Evolutionary conservation across 2,888 invertebrate species (phyloP).

Genomic region (Deroplatys truncata): DNA sequence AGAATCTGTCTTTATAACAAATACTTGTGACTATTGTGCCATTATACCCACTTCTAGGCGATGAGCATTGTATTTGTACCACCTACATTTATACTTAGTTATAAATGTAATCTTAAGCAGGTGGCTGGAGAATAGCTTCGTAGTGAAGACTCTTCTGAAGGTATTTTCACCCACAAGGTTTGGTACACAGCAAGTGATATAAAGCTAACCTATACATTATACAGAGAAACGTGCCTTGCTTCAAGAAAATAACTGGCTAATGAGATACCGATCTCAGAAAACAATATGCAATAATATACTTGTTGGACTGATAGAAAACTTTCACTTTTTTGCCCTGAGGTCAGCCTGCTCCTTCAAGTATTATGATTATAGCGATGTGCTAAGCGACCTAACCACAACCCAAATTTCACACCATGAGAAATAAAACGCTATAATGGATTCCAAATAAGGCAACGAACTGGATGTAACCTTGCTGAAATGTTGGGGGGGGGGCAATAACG

Average conservation of each 20-base stretch:
- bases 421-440: neutral
- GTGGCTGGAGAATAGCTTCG: too few relatives aligned
- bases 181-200: neutral
- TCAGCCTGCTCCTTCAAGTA: neutral
- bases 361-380: neutral
- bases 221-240: neutral
- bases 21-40: too few relatives aligned
- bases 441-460: neutral
- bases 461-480: neutral
- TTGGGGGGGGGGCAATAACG: neutral
- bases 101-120: too few relatives aligned
- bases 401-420: neutral
- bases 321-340: neutral
- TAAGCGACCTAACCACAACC: neutral
- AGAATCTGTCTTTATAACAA: too few relatives aligned
- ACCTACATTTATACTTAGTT: too few relatives aligned
- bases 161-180: neutral
- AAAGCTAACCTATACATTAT: neutral
- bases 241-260: neutral
- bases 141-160: neutral
- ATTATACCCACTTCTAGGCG: too few relatives aligned
- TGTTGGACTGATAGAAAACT: neutral
- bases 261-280: neutral
- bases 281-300: neutral
- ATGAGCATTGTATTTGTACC: too few relatives aligned